Base-by-base conservation (phyloP, 2,113 vertebrate species). In the Glaucomys volans region DNA sequence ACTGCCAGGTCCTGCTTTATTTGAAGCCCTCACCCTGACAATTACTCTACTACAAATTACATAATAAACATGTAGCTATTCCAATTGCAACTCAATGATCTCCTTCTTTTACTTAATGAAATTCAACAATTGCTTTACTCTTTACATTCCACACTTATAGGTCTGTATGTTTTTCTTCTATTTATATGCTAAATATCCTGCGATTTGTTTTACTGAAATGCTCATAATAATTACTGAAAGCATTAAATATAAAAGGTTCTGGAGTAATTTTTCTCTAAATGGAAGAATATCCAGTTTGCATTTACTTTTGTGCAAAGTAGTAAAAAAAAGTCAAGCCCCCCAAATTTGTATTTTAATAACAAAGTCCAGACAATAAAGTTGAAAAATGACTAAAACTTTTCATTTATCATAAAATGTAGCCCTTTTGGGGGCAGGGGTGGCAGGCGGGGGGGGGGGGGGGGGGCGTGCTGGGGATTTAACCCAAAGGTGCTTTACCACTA, bases 81-180 rank as follows among this genome's bases (percentile, higher is more conserved):
- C 52, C 94, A 94, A 82, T 54, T 92, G 16, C 87, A 95, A 91
- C 22, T 75, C 64, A 90, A 88, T 59, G 81, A 44, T 87, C 54
- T 92, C 54, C n/a, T n/a, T 57, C 69, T 76, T 92, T 90, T 92
- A 91, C n/a, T 81, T 89, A 82, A n/a, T 90, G 72, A 97, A 96
- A 91, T 82, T 80, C 80, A 93, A 50, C 26, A 95, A 91, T 0
- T 57, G 24, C 42, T 92, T 95, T 81, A 76, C 24, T 88, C 44
- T 67, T 79, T 86, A 91, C 17, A 94, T 81, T 77, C 91, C 72
- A 94, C n/a, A 86, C 32, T 54, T 96, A 59, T 0, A 91, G 67
- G n/a, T 83, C 54, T 88, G 54, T 42, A 54, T 76, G 24, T 84
- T 69, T 16, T 85, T 90, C 57, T 91, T 62, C 79, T 91, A 80